Evolutionary conservation across 2,888 invertebrate genomes (phyloP), one percentile per base, ranked within the genome.

Genomic region (Amitus sp.): DNA sequence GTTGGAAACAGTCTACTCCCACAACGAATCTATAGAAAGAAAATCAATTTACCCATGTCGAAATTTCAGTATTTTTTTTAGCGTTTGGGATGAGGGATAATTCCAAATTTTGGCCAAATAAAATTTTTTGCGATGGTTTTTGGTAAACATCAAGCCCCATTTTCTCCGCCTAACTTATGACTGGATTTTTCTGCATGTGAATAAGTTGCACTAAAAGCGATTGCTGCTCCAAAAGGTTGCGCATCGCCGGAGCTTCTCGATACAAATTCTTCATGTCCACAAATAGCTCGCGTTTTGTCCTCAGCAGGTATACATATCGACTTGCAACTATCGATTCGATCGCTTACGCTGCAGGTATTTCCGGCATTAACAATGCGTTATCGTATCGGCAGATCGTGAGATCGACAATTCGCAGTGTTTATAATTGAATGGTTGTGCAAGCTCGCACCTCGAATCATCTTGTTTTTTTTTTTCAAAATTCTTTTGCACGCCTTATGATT

Each of bases 241-340:
- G 59, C 47, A 27, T 30, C 47, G 33, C 37, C 45, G 52, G 43
- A 43, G 45, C 54, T n/a, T 52, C 58, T 51, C 59, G 52, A 46
- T 60, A 53, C 55, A 58, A 63, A 63, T 57, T 60, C 57, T 56
- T 60, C 53, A 60, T 62, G 47, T 49, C 39, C 34, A 20, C 12
- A 28, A 40, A 40, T 57, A 47, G 51, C 53, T 53, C 59, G 59
- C 56, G 49, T 63, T 58, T 57, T 63, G 63, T 58, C 66, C 63
- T 61, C 47, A 58, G 53, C 58, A 55, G 53, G 57, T 63, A 61
- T 63, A 63, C n/a, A n/a, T n/a, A n/a, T 55, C 53, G 53, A 56
- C 55, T 46, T 65, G 47, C 58, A 64, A 68, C 61, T 67, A 67
- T 67, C 66, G 59, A 58, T 43, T 61, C 52, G 63, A 58, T 63